These are phyloP conservation scores for Lophochroa leadbeateri DNA, from an alignment of 2,113 vertebrate genomes.

Conservation along the genomic window DNA sequence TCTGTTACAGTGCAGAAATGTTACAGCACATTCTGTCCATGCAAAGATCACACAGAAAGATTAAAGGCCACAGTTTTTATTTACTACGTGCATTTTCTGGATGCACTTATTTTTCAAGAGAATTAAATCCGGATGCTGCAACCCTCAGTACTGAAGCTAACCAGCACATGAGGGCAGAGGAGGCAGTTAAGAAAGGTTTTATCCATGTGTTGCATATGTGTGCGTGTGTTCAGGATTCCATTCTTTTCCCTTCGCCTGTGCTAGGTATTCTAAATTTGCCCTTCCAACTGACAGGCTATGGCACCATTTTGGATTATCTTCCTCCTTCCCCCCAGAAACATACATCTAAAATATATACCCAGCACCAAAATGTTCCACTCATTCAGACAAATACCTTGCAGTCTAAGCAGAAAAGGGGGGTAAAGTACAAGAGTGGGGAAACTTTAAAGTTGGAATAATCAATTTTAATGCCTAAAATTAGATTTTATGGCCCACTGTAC, in stretches of 20 bases:
- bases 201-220: background rate
- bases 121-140: background rate
- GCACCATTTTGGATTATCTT: background rate
- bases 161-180: background rate
- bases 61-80: constrained; percentile 32
- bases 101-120: background rate
- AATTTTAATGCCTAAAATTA: constrained; percentile 39
- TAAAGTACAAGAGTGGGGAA: background rate
- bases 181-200: background rate
- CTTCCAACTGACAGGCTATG: background rate
- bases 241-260: background rate
- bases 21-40: background rate
- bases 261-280: background rate
- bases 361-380: background rate
- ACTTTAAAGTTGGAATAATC: constrained; percentile 17
- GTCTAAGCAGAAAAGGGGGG: background rate
- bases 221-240: background rate
- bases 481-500: constrained; percentile 4
- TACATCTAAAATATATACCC: background rate
- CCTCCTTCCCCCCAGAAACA: background rate
- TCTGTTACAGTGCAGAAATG: background rate
- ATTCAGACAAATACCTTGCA: background rate
- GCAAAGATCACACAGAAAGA: background rate
- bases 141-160: background rate
- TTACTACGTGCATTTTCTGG: background rate